Evolutionary conservation across 2,797 vertebrate species (phyloP).

Genomic region (Aulostomus chinensis): DNA sequence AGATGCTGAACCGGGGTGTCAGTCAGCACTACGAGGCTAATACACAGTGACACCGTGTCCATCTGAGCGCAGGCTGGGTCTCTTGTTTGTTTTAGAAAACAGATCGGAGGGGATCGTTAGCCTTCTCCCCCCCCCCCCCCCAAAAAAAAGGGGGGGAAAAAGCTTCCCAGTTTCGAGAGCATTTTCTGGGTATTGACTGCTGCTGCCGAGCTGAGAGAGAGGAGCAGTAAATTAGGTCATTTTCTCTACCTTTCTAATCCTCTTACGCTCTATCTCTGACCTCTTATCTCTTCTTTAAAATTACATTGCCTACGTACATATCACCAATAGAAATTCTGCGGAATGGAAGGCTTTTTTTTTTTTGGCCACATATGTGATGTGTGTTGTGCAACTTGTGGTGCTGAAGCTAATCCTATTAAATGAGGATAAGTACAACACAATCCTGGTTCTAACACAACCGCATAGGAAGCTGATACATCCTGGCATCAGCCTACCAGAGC

Average conservation of each 20-base stretch:
- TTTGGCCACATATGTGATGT: slow-evolving; percentile 29
- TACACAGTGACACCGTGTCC: slow-evolving; percentile 53
- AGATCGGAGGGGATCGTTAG: slow-evolving; percentile 16
- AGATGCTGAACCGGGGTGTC: slow-evolving; percentile 47
- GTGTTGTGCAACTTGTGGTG: slow-evolving; percentile 38
- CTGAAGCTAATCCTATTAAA: slow-evolving; percentile 72
- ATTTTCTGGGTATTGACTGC: slow-evolving; percentile 10
- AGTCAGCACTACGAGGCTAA: slow-evolving; percentile 59
- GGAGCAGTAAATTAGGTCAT: slow-evolving; percentile 21
- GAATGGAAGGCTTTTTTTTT: slow-evolving; percentile 32
- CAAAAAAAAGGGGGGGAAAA: background rate
- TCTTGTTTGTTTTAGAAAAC: slow-evolving; percentile 44
- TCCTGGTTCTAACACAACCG: slow-evolving; percentile 65
- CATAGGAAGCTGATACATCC: slow-evolving; percentile 43
- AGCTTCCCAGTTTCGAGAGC: no score
- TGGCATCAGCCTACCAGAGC: slow-evolving; percentile 31
- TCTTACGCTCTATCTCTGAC: slow-evolving; percentile 41
- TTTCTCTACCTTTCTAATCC: slow-evolving; percentile 56
- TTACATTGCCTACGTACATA: slow-evolving; percentile 53
- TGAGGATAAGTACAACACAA: slow-evolving; percentile 61
- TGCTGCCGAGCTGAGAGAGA: background rate
- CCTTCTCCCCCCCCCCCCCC: slow-evolving; percentile 12
- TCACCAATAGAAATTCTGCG: slow-evolving; percentile 29
- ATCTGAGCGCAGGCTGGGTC: slow-evolving; percentile 38
- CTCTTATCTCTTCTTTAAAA: slow-evolving; percentile 43